Evolutionary conservation across 2,797 vertebrate genomes (phyloP), one percentile per base, ranked within the genome.

Genomic region (Notolepis coatsorum): DNA sequence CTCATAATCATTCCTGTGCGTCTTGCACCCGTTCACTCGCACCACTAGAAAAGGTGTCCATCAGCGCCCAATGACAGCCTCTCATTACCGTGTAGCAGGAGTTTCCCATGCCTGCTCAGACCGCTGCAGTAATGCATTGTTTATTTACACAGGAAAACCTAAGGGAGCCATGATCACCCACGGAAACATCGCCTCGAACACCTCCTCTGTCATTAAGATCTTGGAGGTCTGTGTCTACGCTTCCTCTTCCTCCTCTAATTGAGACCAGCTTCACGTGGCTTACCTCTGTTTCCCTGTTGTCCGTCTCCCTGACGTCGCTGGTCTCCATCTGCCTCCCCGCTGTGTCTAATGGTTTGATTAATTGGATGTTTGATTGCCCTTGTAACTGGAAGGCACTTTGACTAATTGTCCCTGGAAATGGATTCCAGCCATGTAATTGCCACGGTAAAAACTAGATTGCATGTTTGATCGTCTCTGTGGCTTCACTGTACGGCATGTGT

Each of bases 91-190:
- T n/a, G n/a, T n/a, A n/a, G n/a, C n/a, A n/a, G 31, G 75, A 87
- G 89, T 85, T n/a, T n/a, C n/a, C n/a, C n/a, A n/a, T n/a, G n/a
- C n/a, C n/a, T n/a, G 52, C 55, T 24, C 66, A 48, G 73, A 70
- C 58, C 79, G 53, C 72, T 71, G 79, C 84, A 73, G 65, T 91
- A 88, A 90, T 86, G 77, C 77, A 73, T 87, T 89, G 88, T 91
- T 90, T 90, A 87, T 91, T 90, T 88, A 86, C 81, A 71, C 76
- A 94, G 93, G 91, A 65, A 94, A 94, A 75, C 93, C 93, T 49
- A 94, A 94, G 84, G 93, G 93, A 91, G 93, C 93, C 84, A 94
- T 94, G 93, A 93, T 94, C 89, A 94, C 93, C 77, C 93, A 94
- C 78, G 92, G 93, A 83, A 94, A 94, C 89, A 94, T 94, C 79